Evolutionary conservation across 1,140 invertebrate species (phyloP).

Genomic region (Sycophila sp.): DNA sequence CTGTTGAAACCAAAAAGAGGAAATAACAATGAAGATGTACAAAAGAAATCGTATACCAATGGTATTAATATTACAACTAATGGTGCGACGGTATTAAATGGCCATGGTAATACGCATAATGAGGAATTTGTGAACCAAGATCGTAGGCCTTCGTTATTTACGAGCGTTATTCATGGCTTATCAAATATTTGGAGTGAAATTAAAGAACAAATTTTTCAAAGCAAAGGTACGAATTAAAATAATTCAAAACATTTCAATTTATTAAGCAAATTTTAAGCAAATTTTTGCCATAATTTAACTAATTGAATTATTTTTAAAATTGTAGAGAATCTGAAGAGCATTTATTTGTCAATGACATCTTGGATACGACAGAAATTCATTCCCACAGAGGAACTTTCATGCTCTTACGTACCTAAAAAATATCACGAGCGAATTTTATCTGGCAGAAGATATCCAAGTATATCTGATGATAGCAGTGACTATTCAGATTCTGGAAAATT

Average conservation of each 20-base stretch:
- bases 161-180: not conserved
- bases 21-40: not conserved
- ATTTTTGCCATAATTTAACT: constrained; percentile 5
- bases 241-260: too few species aligned
- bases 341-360: constrained; percentile 38
- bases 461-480: constrained; percentile 49
- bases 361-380: constrained; percentile 42
- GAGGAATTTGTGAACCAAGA: not conserved
- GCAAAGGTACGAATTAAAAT: constrained; percentile 45
- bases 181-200: constrained; percentile 4
- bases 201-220: constrained; percentile 38
- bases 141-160: not conserved
- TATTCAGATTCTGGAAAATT: constrained; percentile 11
- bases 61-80: too few species aligned
- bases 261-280: too few species aligned
- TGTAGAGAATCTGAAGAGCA: constrained; percentile 33
- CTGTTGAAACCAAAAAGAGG: constrained; percentile 36
- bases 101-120: not conserved
- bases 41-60: constrained; percentile 12
- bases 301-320: not conserved
- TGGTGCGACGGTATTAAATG: constrained; percentile 16
- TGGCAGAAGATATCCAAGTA: constrained; percentile 34
- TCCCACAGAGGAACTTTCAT: constrained; percentile 54
- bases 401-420: constrained; percentile 55
- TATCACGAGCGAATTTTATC: constrained; percentile 44